These are phyloP conservation scores for Smutsia temminckii DNA, from an alignment of 2,797 vertebrate genomes.

Conservation along the genomic window DNA sequence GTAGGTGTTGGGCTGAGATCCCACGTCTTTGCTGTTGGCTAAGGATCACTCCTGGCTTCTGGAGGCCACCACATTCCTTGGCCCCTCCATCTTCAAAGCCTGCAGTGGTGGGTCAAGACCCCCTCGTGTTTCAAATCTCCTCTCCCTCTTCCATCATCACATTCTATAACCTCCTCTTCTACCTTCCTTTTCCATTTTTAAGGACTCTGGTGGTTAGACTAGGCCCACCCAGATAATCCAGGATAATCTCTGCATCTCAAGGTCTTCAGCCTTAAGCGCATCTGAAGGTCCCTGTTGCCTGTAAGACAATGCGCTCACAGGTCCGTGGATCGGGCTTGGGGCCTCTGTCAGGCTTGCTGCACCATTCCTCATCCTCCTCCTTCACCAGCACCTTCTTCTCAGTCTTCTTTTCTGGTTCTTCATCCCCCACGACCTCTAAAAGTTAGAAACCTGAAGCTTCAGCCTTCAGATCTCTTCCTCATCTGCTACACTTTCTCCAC, in stretches of 20 bases:
- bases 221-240: neutral
- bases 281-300: neutral
- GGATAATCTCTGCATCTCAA: neutral
- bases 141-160: neutral
- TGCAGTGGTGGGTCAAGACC: neutral
- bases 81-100: neutral
- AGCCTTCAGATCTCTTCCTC: neutral
- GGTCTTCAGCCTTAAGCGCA: neutral
- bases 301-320: neutral
- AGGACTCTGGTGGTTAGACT: neutral
- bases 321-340: neutral
- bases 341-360: neutral
- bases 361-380: neutral
- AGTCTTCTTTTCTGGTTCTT: neutral
- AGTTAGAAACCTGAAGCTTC: neutral
- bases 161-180: neutral
- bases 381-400: neutral
- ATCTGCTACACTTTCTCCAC: neutral
- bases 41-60: neutral
- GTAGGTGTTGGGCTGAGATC: neutral
- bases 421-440: neutral
- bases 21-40: neutral
- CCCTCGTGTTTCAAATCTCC: neutral
- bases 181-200: neutral
- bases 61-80: neutral